These are phyloP conservation scores for Agonopterix subpropinquella DNA, from an alignment of 2,888 invertebrate species.

Conservation along the genomic window DNA sequence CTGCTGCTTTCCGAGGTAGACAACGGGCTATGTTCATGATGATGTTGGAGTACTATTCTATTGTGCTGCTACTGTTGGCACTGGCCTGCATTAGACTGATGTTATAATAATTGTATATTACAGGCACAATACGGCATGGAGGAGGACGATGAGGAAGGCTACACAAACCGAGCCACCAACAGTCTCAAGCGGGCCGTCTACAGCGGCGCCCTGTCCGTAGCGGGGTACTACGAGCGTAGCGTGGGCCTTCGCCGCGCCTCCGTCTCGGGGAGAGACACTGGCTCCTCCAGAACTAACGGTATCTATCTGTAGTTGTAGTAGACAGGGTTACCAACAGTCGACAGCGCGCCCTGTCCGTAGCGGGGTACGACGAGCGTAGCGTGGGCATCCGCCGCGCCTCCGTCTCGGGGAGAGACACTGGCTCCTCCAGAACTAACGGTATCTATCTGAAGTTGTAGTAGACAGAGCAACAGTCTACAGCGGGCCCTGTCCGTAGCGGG, in stretches of 20 bases:
- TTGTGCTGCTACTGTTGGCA: too few species aligned
- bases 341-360: slow-evolving; percentile 88
- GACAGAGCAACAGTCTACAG: slow-evolving; percentile 79
- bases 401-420: slow-evolving; percentile 87
- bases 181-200: slow-evolving; percentile 90
- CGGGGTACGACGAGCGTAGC: slow-evolving; percentile 88
- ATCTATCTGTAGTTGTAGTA: not conserved
- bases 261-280: slow-evolving; percentile 87
- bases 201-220: slow-evolving; percentile 89
- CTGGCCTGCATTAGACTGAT: too few species aligned
- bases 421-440: slow-evolving; percentile 87
- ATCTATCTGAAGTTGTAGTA: not conserved
- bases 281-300: slow-evolving; percentile 87
- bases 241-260: slow-evolving; percentile 85
- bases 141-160: slow-evolving; percentile 87
- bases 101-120: not conserved
- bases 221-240: slow-evolving; percentile 88
- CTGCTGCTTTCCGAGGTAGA: too few species aligned
- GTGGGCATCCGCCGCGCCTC: slow-evolving; percentile 85
- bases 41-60: too few species aligned
- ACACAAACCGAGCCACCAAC: slow-evolving; percentile 83
- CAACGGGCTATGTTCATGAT: too few species aligned
- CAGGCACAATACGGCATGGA: slow-evolving; percentile 93
- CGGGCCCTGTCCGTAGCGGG: slow-evolving; percentile 88
- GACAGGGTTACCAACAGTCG: slow-evolving; percentile 77